Base-by-base conservation (phyloP, 2,797 vertebrate species). In the Liparis tanakae region DNA sequence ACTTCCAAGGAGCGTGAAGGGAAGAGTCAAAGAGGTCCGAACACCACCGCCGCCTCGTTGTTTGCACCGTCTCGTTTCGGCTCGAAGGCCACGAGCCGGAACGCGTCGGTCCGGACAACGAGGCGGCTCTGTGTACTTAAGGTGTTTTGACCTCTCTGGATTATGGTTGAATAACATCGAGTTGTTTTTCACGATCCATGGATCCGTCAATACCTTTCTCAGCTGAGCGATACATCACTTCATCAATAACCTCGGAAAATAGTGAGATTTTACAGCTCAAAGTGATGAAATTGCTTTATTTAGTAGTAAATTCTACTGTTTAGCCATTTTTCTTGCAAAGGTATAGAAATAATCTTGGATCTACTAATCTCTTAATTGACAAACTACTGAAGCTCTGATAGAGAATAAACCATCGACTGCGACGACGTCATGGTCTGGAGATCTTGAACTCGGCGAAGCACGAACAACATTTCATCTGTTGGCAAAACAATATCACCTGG, bases 401-500 rank as follows among this genome's bases (percentile, higher is more conserved):
- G 4, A 43, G 20, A 60, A 30, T 25, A 30, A 18, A 17, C 37
- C 20, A 44, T 41, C 9, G 37, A 59, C n/a, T 7, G 20, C 34
- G 20, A 39, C 36, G 20, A 14, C 37, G 41, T 41, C 36, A n/a
- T 3, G 57, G 4, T 41, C 57, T 41, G 37, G 7, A 43, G n/a
- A 41, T 22, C 41, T 33, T n/a, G n/a, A n/a, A n/a, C n/a, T n/a
- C n/a, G n/a, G n/a, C n/a, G n/a, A 22, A 30, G 30, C 59, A 25
- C 36, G 55, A 57, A 44, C 43, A 1, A 14, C 0, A 1, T 22
- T 39, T 65, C 6, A 53, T 54, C 50, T 54, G 50, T 41, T 66
- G 36, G 17, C 62, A 17, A 65, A 65, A 51, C 60, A 63, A 13
- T 7, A 10, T 62, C 60, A 36, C 22, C 43, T 62, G 41, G 46